A percentile compares a stretch with the other conserved stretches of the same genome.
These are phyloP conservation scores for Drosophila paulistorum DNA, from an alignment of 1,140 invertebrate genomes.

Conservation along the genomic window DNA sequence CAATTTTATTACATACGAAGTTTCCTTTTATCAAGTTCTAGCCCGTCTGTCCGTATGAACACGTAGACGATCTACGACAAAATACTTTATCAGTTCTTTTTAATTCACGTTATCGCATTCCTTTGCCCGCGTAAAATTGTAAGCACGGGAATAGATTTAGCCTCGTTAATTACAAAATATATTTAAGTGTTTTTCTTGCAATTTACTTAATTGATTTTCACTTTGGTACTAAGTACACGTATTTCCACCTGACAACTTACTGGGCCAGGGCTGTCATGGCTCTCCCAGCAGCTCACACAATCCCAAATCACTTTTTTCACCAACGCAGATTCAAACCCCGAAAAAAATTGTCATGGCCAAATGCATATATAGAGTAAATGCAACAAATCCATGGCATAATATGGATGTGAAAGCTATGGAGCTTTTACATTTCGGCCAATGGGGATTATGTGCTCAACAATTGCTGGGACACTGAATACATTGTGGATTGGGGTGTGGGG, in stretches of 20 bases:
- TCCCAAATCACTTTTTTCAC: constrained; percentile 62
- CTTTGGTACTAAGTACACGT: not conserved
- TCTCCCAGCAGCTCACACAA: not conserved
- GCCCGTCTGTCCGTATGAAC: too few species aligned
- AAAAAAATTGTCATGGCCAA: constrained; percentile 38
- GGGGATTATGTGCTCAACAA: constrained; percentile 66
- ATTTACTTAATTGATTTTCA: constrained; percentile 21
- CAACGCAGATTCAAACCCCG: constrained; percentile 48
- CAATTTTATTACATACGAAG: too few species aligned
- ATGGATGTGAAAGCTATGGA: constrained; percentile 64
- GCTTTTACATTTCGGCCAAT: constrained; percentile 69
- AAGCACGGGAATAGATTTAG: not conserved
- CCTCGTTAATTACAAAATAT: not conserved
- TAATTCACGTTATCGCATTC: too few species aligned
- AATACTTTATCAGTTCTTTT: too few species aligned
- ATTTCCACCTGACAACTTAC: not conserved
- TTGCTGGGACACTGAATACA: constrained; percentile 25
- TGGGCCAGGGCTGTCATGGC: not conserved
- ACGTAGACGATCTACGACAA: too few species aligned
- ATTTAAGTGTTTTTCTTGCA: constrained; percentile 26
- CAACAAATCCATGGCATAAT: constrained; percentile 78
- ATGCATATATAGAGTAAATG: constrained; percentile 56
- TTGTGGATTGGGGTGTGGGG: not conserved
- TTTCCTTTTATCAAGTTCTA: too few species aligned
- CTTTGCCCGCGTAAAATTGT: too few species aligned